Percentiles rank a stretch among this genome's conserved stretches.
Conservation (phyloP, 2,888 invertebrate genomes). For the Lamellibrachia columna region DNA sequence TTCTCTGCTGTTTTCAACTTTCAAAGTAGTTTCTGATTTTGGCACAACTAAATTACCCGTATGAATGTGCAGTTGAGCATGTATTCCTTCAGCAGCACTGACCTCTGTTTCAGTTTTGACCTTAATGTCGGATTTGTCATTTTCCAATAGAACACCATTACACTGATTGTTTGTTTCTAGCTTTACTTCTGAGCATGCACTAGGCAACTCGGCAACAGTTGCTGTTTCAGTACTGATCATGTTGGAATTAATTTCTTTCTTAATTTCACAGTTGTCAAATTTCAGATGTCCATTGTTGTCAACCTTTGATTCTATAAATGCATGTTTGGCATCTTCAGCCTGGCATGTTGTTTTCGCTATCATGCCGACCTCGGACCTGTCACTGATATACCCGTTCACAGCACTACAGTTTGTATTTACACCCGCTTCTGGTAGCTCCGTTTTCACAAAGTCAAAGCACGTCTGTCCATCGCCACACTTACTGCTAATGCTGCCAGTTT, state of each 20-base stretch:
- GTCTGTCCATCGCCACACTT: background rate
- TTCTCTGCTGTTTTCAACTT: background rate
- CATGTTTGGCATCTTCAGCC: background rate
- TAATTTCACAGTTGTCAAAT: background rate
- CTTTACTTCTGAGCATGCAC: background rate
- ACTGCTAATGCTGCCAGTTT: background rate
- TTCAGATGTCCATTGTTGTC: background rate
- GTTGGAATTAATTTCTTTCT: background rate
- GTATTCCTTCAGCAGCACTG: background rate
- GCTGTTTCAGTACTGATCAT: background rate
- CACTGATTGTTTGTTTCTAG: background rate
- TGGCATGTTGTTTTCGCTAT: background rate
- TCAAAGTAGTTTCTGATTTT: background rate
- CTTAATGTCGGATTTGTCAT: background rate
- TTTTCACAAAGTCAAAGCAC: background rate
- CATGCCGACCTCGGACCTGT: background rate
- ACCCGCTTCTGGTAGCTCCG: background rate
- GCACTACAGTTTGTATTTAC: background rate
- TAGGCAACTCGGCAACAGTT: background rate
- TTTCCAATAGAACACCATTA: background rate
- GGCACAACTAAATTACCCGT: slow-evolving; percentile 3
- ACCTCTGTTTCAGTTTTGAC: background rate
- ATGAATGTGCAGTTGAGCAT: background rate
- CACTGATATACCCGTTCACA: background rate
- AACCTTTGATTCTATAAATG: background rate